Evolutionary conservation across 2,888 invertebrate genomes (phyloP).

Genomic region (Ferdinandea cuprea): DNA sequence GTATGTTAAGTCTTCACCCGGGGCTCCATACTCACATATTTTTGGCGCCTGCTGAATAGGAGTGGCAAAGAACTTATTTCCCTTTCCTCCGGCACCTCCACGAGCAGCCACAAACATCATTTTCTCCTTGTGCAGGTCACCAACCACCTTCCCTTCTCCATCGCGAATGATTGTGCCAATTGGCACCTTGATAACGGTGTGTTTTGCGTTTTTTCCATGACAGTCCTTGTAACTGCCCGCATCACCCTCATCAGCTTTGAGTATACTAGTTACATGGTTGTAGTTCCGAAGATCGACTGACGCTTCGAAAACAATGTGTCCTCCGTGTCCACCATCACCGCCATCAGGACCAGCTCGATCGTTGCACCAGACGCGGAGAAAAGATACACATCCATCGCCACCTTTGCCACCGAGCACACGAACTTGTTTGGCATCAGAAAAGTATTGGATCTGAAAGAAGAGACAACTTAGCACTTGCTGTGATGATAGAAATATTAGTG

Average conservation of each 20-base stretch:
- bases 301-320: slow-evolving; percentile 94
- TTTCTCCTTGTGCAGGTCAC: slow-evolving; percentile 87
- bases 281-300: slow-evolving; percentile 88
- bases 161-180: slow-evolving; percentile 90
- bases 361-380: slow-evolving; percentile 91
- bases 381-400: slow-evolving; percentile 96
- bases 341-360: slow-evolving; percentile 96
- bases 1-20: slow-evolving; percentile 90
- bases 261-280: slow-evolving; percentile 85
- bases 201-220: slow-evolving; percentile 91
- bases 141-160: slow-evolving; percentile 85
- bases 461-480: neutral
- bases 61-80: slow-evolving; percentile 95
- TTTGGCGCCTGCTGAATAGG: slow-evolving; percentile 91
- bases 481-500: neutral
- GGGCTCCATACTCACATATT: slow-evolving; percentile 92
- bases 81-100: slow-evolving; percentile 98
- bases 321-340: slow-evolving; percentile 98
- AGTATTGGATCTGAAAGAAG: slow-evolving; percentile 84
- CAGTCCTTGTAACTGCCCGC: slow-evolving; percentile 90
- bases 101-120: slow-evolving; percentile 95
- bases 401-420: slow-evolving; percentile 92
- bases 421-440: slow-evolving; percentile 89
- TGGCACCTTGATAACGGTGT: slow-evolving; percentile 90
- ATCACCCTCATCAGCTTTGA: slow-evolving; percentile 88